Base-by-base conservation (phyloP, 1,140 invertebrate genomes). In the Bombus polaris region DNA sequence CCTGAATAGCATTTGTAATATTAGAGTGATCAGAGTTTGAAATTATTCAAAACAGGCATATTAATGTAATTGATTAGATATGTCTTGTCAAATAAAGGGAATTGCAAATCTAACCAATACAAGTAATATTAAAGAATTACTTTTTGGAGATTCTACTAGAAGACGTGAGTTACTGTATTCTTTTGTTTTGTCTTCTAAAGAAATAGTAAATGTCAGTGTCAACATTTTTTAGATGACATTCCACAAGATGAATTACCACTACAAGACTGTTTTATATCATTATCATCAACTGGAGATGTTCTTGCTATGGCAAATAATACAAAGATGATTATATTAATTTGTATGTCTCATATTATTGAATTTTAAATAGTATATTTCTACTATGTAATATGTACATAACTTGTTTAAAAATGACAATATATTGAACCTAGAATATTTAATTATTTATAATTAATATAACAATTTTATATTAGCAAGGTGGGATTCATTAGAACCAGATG, bases 61-160 rank as follows among this genome's bases (percentile, higher is more conserved):
- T 83, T 53, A 66, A 57, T 83, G 22, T 59, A 74, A 85, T 73
- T 53, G 35, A 71, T 87, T 78, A 90, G 91, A 90, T 91, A 97
- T 97, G 96, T 96, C 96, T 81, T 97, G 97, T 94, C 96, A 97
- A 95, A 96, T 97, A 79, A 97, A 97, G 95, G 94, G 96, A 93
- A 96, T 96, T 91, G 97, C 96, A 35, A 96, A 96, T 91, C 96
- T 97, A 91, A 94, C 95, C 80, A 96, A 97, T 95, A 96, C 96
- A 90, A 94, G 94, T 15, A 96, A 95, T 90, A 95, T 94, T 80
- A 96, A 92, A 91, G 91, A 94, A 88, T 92, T 92, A n/a, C 82
- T 91, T 75, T 65, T 90, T 25, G 72, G 82, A 6, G 80, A 89
- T 81, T 44, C 77, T 32, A 78, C 81, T 78, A 81, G 75, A n/a